Percentiles rank a stretch among this genome's conserved stretches.
These are phyloP conservation scores for Cossypha heuglini DNA, from an alignment of 2,797 vertebrate species.

Conservation along the genomic window DNA sequence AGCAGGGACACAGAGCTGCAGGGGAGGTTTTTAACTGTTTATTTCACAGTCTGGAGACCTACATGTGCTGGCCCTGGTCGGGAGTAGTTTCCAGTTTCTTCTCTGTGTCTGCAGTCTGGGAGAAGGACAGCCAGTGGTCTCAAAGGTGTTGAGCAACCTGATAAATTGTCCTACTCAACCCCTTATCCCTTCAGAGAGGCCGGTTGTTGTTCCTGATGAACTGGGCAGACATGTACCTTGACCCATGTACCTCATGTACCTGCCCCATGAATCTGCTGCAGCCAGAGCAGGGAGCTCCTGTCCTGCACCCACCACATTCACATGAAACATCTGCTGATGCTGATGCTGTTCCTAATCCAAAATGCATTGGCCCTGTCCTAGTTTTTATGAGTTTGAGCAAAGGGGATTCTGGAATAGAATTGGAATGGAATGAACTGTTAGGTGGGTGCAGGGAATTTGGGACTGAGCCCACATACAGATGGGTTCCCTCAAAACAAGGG, in stretches of 20 bases:
- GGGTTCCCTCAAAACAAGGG: neutral
- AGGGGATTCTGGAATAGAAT: neutral
- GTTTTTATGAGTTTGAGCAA: neutral
- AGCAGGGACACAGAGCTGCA: neutral
- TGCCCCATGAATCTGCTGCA: neutral
- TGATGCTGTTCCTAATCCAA: neutral
- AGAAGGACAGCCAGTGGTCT: neutral
- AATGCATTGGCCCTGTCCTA: neutral
- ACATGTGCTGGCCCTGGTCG: neutral
- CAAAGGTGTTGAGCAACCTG: neutral
- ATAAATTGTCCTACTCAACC: neutral
- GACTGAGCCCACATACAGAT: too few relatives aligned
- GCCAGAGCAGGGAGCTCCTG: neutral
- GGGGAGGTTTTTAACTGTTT: neutral
- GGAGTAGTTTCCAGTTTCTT: neutral
- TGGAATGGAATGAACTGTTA: neutral
- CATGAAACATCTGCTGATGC: neutral
- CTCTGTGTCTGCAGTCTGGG: neutral
- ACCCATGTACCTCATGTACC: neutral
- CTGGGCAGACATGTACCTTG: neutral
- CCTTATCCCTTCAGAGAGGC: neutral
- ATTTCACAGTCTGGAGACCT: neutral
- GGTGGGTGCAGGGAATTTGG: neutral
- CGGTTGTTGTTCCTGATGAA: neutral
- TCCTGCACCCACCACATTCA: rapidly evolving